Conservation (phyloP, 2,888 invertebrate species). For the Nudaria mundana region DNA sequence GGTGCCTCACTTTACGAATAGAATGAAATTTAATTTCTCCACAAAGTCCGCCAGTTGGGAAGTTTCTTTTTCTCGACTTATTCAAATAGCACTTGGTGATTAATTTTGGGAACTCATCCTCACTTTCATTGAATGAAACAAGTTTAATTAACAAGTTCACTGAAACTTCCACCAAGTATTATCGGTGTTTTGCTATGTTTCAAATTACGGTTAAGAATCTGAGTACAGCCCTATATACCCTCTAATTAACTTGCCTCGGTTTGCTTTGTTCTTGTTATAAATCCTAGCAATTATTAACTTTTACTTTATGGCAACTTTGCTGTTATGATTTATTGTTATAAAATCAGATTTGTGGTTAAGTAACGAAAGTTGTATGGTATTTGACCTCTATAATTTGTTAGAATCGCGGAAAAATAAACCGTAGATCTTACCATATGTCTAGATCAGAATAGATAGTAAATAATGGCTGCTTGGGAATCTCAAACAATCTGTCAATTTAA, state of each 20-base stretch:
- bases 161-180: constrained; percentile 40
- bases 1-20: constrained; percentile 52
- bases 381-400: too few species aligned
- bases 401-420: too few species aligned
- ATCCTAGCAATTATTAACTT: too few species aligned
- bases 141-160: constrained; percentile 73
- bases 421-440: too few species aligned
- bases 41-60: constrained; percentile 53
- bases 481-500: too few species aligned
- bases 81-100: constrained; percentile 62
- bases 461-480: too few species aligned
- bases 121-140: constrained; percentile 70
- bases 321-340: too few species aligned
- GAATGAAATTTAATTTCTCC: constrained; percentile 71
- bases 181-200: constrained; percentile 36
- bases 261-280: background rate
- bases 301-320: too few species aligned
- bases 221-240: constrained; percentile 8
- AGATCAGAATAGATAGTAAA: too few species aligned
- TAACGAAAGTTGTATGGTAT: too few species aligned
- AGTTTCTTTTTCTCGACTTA: constrained; percentile 66
- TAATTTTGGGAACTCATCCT: constrained; percentile 71
- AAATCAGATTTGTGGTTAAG: too few species aligned
- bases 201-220: constrained; percentile 12
- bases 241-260: too few species aligned